Evolutionary conservation across 2,113 vertebrate species (phyloP).

Genomic region (Elanoides forficatus): DNA sequence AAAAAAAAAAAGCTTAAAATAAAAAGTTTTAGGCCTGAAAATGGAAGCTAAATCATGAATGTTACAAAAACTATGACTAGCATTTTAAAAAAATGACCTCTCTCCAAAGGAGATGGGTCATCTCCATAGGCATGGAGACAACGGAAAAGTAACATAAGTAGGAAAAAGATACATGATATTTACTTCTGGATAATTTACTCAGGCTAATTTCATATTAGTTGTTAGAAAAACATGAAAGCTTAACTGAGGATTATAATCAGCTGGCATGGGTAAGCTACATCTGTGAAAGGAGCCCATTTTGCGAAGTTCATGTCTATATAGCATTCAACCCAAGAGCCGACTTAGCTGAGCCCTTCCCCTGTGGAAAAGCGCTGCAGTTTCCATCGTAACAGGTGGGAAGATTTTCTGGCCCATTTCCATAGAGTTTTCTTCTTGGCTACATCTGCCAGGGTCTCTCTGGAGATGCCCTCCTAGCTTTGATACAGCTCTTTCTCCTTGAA

Average conservation of each 20-base stretch:
- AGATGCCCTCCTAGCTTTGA: neutral
- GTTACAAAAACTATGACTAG: neutral
- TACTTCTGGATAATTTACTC: neutral
- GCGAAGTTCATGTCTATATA: neutral
- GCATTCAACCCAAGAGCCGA: neutral
- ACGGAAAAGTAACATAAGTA: neutral
- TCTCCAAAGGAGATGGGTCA: neutral
- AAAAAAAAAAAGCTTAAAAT: neutral
- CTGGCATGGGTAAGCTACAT: neutral
- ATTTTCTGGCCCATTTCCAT: neutral
- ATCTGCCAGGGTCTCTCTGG: neutral
- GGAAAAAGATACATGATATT: fast-evolving
- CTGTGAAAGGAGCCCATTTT: neutral
- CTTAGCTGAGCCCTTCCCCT: neutral
- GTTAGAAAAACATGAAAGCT: neutral
- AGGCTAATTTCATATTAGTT: neutral
- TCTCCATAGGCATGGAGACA: neutral
- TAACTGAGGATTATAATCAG: neutral
- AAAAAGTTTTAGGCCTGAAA: neutral
- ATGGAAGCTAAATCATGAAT: neutral
- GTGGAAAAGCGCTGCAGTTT: neutral
- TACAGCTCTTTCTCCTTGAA: neutral
- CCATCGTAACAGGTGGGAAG: neutral
- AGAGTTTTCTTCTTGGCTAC: neutral
- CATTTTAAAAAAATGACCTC: neutral